phyloP scores from a whole-genome alignment of 2,888 invertebrate genomes.

The Melangyna quadrimaculata region DNA sequence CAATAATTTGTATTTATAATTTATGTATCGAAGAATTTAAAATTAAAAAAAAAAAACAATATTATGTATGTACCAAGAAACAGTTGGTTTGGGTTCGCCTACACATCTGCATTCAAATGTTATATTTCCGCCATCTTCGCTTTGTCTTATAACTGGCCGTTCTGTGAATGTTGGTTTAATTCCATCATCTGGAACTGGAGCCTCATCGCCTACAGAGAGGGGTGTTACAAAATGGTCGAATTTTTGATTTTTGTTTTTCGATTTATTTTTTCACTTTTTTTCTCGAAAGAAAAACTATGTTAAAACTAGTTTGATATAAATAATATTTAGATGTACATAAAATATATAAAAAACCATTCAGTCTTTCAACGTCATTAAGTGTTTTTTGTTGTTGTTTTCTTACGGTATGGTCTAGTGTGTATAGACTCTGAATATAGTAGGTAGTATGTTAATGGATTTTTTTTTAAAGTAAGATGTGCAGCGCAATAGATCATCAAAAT shows the following conservation, averaged over 20 bases:
- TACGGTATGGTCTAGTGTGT: neutral
- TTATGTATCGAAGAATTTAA: neutral
- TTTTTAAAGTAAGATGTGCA: neutral
- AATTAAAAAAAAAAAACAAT: neutral
- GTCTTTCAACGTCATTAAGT: neutral
- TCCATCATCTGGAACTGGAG: constrained; percentile 95
- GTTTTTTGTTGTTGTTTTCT: neutral
- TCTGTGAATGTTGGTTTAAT: constrained; percentile 99
- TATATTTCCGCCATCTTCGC: constrained; percentile 96
- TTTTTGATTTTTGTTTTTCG: constrained; percentile 44
- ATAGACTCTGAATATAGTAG: neutral
- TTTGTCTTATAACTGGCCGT: constrained; percentile 97
- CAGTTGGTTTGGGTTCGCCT: constrained; percentile 96
- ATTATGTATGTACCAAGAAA: constrained; percentile 89
- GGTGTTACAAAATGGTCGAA: constrained; percentile 7
- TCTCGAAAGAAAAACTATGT: neutral
- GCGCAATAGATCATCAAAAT: constrained; percentile 12
- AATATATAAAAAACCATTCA: neutral
- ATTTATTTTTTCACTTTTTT: constrained; percentile 21
- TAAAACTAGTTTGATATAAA: neutral
- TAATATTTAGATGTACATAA: neutral
- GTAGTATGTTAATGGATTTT: neutral
- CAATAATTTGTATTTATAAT: constrained; percentile 35
- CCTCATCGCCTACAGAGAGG: constrained; percentile 92
- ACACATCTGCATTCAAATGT: constrained; percentile 98